Percentiles rank a stretch among this genome's conserved stretches.
phyloP scores from a whole-genome alignment of 2,113 vertebrate genomes.

The Polypterus bichir region DNA sequence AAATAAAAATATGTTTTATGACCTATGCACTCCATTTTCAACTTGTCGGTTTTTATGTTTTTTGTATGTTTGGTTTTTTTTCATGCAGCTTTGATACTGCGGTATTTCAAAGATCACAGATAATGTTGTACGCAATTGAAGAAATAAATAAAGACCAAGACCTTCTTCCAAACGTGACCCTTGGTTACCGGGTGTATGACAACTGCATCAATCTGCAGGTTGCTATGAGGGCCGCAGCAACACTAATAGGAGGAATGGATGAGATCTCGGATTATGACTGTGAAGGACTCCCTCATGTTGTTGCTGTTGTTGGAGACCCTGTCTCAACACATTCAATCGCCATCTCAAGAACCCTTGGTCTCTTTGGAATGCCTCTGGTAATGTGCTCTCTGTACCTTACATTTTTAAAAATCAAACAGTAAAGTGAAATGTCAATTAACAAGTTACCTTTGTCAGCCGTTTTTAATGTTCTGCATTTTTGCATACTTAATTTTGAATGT shows the following conservation, averaged over 20 bases:
- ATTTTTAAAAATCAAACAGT: too few species aligned
- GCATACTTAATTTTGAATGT: too few species aligned
- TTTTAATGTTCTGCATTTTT: too few species aligned
- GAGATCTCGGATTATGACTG: too few species aligned
- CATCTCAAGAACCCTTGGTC: background rate
- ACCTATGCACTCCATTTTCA: too few species aligned
- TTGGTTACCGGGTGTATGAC: conserved; percentile 5
- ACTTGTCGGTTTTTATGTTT: background rate
- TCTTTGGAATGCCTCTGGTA: background rate
- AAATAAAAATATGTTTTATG: too few species aligned
- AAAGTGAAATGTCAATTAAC: too few species aligned
- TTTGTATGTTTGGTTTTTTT: background rate
- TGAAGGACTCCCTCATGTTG: too few species aligned
- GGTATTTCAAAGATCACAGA: conserved; percentile 4
- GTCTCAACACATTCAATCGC: background rate
- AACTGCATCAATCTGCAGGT: background rate
- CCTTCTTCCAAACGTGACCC: conserved; percentile 1
- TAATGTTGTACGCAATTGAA: conserved; percentile 5
- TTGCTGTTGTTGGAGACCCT: background rate
- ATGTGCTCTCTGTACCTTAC: too few species aligned
- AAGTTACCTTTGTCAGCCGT: too few species aligned
- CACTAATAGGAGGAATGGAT: too few species aligned
- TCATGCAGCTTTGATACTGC: conserved; percentile 3
- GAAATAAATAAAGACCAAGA: conserved; percentile 1
- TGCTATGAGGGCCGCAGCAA: too few species aligned